Percentiles rank a stretch among this genome's conserved stretches.
Conservation (phyloP, 2,797 vertebrate genomes). For the Phyllotis vaccarum region DNA sequence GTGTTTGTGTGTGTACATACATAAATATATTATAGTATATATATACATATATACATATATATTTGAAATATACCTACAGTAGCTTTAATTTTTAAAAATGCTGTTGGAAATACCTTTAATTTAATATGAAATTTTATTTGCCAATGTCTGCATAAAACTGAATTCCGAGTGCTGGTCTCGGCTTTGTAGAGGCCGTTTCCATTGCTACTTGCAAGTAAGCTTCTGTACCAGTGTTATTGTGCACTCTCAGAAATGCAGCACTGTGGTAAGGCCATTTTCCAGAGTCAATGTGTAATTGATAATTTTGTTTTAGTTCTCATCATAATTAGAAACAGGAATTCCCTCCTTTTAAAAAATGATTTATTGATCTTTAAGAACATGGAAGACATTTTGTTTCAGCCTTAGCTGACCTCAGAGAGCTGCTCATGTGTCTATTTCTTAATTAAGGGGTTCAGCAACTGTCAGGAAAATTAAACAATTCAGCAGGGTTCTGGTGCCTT, state of each 20-base stretch:
- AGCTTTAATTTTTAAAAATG: conserved; percentile 54
- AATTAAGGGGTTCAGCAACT: conserved; percentile 12
- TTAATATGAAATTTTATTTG: conserved; percentile 56
- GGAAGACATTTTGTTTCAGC: conserved; percentile 32
- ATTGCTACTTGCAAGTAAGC: background rate
- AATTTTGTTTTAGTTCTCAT: conserved; percentile 35
- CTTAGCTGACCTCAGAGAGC: background rate
- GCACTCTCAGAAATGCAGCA: background rate
- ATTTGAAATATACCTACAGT: background rate
- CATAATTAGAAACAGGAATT: conserved; percentile 7
- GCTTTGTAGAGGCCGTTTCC: background rate
- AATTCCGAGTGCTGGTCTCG: background rate
- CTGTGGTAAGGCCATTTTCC: background rate
- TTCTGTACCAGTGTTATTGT: background rate
- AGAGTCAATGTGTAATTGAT: background rate
- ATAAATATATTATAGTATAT: background rate
- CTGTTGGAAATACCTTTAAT: conserved; percentile 25
- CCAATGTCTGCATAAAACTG: background rate
- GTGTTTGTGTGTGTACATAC: too few species aligned
- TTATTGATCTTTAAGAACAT: conserved; percentile 34
- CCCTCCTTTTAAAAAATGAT: conserved; percentile 21
- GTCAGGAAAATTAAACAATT: conserved; percentile 5
- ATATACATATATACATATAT: background rate
- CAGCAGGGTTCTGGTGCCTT: conserved; percentile 8
- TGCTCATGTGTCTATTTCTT: background rate